Evolutionary conservation across 2,888 invertebrate species (phyloP).

Genomic region (Cepaea hortensis): DNA sequence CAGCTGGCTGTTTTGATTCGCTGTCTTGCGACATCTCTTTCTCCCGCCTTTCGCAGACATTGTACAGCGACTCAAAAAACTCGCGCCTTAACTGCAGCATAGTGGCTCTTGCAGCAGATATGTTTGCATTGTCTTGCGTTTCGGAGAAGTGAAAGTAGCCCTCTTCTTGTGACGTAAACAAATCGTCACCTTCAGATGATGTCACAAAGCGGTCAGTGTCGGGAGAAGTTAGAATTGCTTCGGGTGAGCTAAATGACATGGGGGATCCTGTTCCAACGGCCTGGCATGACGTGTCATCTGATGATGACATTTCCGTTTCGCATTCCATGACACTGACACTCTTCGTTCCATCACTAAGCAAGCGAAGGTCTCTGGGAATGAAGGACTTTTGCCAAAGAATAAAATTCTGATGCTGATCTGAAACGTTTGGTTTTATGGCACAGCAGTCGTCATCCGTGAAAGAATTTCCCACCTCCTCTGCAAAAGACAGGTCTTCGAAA

Average conservation of each 20-base stretch:
- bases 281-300: conserved; percentile 29
- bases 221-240: conserved; percentile 10
- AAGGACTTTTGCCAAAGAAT: conserved; percentile 29
- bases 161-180: conserved; percentile 36
- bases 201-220: conserved; percentile 33
- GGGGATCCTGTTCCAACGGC: conserved; percentile 27
- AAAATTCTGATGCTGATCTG: conserved; percentile 15
- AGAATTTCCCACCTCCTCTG: background rate
- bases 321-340: background rate
- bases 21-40: background rate
- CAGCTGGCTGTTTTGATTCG: background rate
- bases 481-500: conserved; percentile 6
- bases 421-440: conserved; percentile 12
- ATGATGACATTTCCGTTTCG: conserved; percentile 4
- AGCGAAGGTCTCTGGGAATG: background rate
- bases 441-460: conserved; percentile 40
- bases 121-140: background rate
- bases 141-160: conserved; percentile 9
- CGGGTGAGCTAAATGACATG: conserved; percentile 41
- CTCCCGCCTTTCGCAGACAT: conserved; percentile 9
- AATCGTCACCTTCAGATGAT: conserved; percentile 38
- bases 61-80: conserved; percentile 28
- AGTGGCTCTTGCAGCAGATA: background rate
- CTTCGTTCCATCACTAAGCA: background rate
- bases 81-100: conserved; percentile 10